Evolutionary conservation across 2,888 invertebrate genomes (phyloP).

Genomic region (Electrophaes corylata): DNA sequence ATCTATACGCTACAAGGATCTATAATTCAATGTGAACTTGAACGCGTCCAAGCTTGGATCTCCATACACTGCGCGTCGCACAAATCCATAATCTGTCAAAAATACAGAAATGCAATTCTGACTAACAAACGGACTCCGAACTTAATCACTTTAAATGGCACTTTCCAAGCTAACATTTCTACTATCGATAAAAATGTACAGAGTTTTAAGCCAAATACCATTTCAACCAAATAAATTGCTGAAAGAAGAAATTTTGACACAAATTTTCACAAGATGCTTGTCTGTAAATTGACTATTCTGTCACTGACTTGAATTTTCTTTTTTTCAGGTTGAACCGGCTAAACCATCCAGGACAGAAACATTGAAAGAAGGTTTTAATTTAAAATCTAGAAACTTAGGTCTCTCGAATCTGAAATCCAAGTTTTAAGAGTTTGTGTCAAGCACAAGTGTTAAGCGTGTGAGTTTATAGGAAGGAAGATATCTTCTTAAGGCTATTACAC

Average conservation of each 20-base stretch:
- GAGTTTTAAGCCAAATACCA: constrained; percentile 14
- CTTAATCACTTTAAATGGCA: constrained; percentile 11
- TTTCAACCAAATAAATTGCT: neutral
- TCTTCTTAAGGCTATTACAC: no score
- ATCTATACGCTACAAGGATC: no score
- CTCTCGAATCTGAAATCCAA: constrained; percentile 66
- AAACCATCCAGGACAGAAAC: constrained; percentile 60
- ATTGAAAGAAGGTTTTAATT: constrained; percentile 60
- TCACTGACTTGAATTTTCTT: constrained; percentile 3
- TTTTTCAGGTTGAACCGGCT: constrained; percentile 70
- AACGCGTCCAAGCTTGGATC: no score
- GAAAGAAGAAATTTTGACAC: neutral
- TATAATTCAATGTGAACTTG: no score
- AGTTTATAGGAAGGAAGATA: no score
- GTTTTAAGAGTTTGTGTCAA: constrained; percentile 57
- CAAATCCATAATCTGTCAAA: constrained; percentile 1
- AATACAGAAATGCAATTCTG: constrained; percentile 13
- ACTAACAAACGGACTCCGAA: constrained; percentile 16
- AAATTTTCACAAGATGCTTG: neutral
- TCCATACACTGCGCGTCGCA: no score
- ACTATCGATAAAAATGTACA: constrained; percentile 17
- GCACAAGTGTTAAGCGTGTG: no score
- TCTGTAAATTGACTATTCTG: neutral
- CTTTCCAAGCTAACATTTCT: constrained; percentile 13
- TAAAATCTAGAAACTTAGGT: constrained; percentile 64